Evolutionary conservation across 2,888 invertebrate species (phyloP).

Genomic region (Caenorhabditis imperialis): DNA sequence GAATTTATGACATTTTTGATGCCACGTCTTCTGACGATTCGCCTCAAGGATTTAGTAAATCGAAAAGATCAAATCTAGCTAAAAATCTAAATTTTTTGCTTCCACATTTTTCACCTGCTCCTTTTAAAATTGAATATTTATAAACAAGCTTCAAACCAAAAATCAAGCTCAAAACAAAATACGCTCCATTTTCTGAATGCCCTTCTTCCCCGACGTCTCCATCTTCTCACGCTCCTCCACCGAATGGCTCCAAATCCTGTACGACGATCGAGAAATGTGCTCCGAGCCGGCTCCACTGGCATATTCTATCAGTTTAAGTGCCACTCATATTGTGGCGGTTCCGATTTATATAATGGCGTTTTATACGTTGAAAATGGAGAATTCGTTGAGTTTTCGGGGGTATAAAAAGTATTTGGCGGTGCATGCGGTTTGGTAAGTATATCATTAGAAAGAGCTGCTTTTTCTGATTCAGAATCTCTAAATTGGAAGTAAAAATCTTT

Average conservation of each 20-base stretch:
- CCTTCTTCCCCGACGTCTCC: slow-evolving; percentile 42
- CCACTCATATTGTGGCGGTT: slow-evolving; percentile 33
- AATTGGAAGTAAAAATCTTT: too few relatives aligned
- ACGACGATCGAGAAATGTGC: slow-evolving; percentile 41
- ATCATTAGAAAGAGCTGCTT: too few relatives aligned
- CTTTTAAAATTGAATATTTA: too few relatives aligned
- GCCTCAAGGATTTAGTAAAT: too few relatives aligned
- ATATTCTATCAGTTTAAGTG: slow-evolving; percentile 27
- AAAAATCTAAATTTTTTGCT: too few relatives aligned
- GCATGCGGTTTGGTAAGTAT: slow-evolving; percentile 29
- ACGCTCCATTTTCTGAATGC: too few relatives aligned
- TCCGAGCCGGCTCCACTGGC: slow-evolving; percentile 26
- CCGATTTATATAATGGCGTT: slow-evolving; percentile 38
- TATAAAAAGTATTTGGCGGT: slow-evolving; percentile 34
- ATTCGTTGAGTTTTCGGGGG: slow-evolving; percentile 20
- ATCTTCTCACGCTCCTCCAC: slow-evolving; percentile 15
- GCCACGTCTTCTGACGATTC: too few relatives aligned
- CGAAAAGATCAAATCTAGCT: too few relatives aligned
- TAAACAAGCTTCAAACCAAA: too few relatives aligned
- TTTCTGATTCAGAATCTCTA: background rate
- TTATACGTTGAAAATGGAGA: slow-evolving; percentile 31
- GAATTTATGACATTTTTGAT: too few relatives aligned
- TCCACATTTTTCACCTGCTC: too few relatives aligned
- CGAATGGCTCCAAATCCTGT: slow-evolving; percentile 34
- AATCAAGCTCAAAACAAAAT: too few relatives aligned